phyloP scores from a whole-genome alignment of 1,140 invertebrate genomes.

The Hypsibius dujardini region DNA sequence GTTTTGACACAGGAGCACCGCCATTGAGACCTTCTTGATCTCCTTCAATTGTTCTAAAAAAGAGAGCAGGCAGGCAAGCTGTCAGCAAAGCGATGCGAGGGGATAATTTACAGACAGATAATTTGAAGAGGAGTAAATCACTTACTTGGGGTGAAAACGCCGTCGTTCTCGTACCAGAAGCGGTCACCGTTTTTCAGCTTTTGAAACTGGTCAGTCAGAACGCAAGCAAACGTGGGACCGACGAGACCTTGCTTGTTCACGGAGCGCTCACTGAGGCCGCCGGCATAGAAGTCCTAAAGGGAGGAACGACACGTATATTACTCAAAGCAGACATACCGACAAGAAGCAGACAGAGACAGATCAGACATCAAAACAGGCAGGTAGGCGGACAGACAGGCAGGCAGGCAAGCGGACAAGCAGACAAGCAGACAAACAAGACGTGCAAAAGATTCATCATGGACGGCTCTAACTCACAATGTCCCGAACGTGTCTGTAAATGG shows the following conservation, averaged over 20 bases:
- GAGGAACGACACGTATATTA: not conserved
- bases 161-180: not conserved
- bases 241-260: not conserved
- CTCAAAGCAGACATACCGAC: no score
- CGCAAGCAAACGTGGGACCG: not conserved
- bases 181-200: not conserved
- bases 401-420: not conserved
- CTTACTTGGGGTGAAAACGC: not conserved
- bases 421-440: not conserved
- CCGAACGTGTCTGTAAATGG: not conserved
- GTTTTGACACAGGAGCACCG: not conserved
- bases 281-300: not conserved
- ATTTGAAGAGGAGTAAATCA: not conserved
- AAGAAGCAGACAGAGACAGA: not conserved
- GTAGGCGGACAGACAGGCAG: not conserved
- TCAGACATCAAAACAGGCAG: not conserved
- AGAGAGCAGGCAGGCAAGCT: not conserved
- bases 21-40: not conserved
- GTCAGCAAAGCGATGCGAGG: not conserved
- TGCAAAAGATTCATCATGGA: no score
- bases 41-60: not conserved
- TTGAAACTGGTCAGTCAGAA: not conserved
- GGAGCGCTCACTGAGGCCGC: not conserved
- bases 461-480: not conserved
- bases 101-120: not conserved